Base-by-base conservation (phyloP, 2,113 vertebrate genomes). In the Varanus komodoensis region DNA sequence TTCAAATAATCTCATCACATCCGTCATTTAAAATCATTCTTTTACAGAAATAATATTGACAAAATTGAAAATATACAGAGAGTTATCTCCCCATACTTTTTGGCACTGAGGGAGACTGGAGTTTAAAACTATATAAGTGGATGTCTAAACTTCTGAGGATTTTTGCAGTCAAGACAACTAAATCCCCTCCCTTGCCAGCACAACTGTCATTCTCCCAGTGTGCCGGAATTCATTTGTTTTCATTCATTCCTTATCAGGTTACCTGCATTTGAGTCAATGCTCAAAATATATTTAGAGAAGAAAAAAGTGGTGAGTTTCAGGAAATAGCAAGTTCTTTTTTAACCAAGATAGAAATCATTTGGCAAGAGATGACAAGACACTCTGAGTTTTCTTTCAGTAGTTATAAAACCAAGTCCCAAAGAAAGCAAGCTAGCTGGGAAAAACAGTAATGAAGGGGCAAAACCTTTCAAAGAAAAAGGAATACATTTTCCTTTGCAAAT, bases 241-340 rank as follows among this genome's bases (percentile, higher is more conserved):
- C 95, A 92, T 92, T 96, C 93, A 95, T 94, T 95, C 86, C 89
- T 95, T 97, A 97, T 96, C 95, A 23, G 95, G 94, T 98, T 98
- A 97, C 96, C 96, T 97, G 96, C 92, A 96, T 97, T 96, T 96
- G 96, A 97, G 96, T 97, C 94, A 93, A 89, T 96, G 90, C 95
- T 97, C 96, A 86, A 97, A 96, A 97, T 95, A 89, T 94, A 96
- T 96, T 93, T 87, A 90, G 88, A 71, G 91, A 93, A 95, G 90
- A 91, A 95, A 96, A 91, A 73, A 61, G 94, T 80, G 92, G 92
- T 96, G 91, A 94, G 94, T 96, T 97, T 97, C 95, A 97, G 97
- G 97, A 98, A 98, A 98, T 97, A 96, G 97, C 97, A 97, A 98
- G 96, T 95, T 96, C 96, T 98, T 97, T 98, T 98, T 97, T 96